Conservation (phyloP, 1,140 invertebrate species). For the Portunus trituberculatus region DNA sequence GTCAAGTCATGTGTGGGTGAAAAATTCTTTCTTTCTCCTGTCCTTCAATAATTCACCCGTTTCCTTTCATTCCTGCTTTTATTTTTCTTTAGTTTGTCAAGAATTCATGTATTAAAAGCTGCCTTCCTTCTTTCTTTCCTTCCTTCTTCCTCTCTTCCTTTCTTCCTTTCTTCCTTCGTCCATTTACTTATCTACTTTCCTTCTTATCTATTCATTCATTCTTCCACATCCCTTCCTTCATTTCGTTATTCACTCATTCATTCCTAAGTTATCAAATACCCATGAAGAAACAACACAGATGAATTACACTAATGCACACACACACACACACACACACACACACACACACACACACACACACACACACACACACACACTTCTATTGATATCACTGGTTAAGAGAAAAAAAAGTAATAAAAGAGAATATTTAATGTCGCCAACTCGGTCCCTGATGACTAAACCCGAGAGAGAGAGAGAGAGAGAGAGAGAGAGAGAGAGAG, state of each 20-base stretch:
- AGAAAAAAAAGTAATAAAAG: not conserved
- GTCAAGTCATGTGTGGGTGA: too few relatives aligned
- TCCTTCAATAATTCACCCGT: too few relatives aligned
- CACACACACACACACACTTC: too few relatives aligned
- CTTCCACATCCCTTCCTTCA: not conserved
- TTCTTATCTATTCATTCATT: too few relatives aligned
- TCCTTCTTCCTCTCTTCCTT: too few relatives aligned
- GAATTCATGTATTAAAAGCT: too few relatives aligned
- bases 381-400: not conserved
- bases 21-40: too few relatives aligned
- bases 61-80: too few relatives aligned
- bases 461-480: not conserved
- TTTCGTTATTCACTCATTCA: not conserved
- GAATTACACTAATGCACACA: not conserved
- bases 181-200: not conserved
- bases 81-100: too few relatives aligned
- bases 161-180: too few relatives aligned
- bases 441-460: not conserved
- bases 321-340: not conserved
- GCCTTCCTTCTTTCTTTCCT: too few relatives aligned
- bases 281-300: not conserved
- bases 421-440: not conserved
- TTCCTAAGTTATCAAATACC: not conserved
- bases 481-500: conserved; percentile 20
- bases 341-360: too few relatives aligned